Conservation (phyloP, 1,140 invertebrate genomes). For the Drosophila subobscura region DNA sequence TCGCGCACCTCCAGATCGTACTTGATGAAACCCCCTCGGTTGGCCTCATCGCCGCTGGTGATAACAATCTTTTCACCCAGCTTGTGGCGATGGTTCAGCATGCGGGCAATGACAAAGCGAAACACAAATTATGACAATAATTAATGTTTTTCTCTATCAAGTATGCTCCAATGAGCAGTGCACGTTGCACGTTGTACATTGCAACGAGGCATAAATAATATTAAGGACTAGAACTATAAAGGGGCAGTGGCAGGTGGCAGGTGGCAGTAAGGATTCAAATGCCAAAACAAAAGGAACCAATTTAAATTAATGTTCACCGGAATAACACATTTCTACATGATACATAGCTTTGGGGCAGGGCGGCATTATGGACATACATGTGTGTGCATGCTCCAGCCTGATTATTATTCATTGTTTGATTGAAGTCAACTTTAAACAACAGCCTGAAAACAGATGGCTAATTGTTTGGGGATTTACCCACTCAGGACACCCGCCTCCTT, state of each 20-base stretch:
- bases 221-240: no score
- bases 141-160: constrained; percentile 66
- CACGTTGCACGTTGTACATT: no score
- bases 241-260: no score
- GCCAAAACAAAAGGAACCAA: no score
- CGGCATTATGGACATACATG: no score
- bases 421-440: constrained; percentile 57
- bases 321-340: no score
- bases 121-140: constrained; percentile 15
- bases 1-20: constrained; percentile 82
- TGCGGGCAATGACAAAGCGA: constrained; percentile 65
- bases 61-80: constrained; percentile 75
- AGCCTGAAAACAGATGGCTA: constrained; percentile 40
- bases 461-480: constrained; percentile 61
- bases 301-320: no score
- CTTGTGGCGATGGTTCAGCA: constrained; percentile 64
- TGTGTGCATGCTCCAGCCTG: background rate
- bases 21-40: constrained; percentile 64
- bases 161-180: constrained; percentile 53
- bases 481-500: constrained; percentile 1
- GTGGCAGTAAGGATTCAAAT: no score
- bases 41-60: constrained; percentile 64
- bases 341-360: no score
- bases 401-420: constrained; percentile 29
- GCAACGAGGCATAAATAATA: no score